Conservation (phyloP, 1,140 invertebrate species). For the Oreohelix idahoensis region DNA sequence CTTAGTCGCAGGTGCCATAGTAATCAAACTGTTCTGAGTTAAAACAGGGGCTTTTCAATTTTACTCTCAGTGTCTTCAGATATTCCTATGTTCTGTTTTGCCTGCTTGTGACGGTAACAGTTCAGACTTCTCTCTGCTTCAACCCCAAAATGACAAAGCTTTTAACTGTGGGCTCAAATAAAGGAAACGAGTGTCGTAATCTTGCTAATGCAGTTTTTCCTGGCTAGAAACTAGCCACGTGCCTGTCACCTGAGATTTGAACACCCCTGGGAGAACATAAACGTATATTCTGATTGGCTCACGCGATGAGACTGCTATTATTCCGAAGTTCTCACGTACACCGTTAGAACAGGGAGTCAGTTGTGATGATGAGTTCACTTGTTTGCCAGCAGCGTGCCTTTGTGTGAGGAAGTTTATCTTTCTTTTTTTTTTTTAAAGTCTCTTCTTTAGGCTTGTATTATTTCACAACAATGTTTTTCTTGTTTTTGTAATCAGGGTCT, state of each 20-base stretch:
- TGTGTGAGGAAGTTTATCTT: no score
- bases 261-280: neutral
- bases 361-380: no score
- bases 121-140: no score
- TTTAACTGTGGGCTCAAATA: neutral
- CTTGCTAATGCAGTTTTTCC: neutral
- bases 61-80: no score
- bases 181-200: neutral
- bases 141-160: neutral
- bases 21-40: neutral
- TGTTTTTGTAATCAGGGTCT: no score
- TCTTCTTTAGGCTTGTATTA: no score
- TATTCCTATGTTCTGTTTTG: no score
- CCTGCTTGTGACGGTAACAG: no score
- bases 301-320: neutral
- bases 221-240: neutral
- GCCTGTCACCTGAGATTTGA: neutral
- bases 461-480: no score
- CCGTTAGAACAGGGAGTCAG: neutral
- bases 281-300: neutral
- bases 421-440: no score
- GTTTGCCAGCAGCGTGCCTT: no score
- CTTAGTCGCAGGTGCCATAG: neutral
- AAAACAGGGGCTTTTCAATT: no score
- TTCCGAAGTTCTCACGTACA: neutral